These are phyloP conservation scores for Sinocyclocheilus rhinocerous DNA, from an alignment of 2,113 vertebrate genomes.

Conservation along the genomic window DNA sequence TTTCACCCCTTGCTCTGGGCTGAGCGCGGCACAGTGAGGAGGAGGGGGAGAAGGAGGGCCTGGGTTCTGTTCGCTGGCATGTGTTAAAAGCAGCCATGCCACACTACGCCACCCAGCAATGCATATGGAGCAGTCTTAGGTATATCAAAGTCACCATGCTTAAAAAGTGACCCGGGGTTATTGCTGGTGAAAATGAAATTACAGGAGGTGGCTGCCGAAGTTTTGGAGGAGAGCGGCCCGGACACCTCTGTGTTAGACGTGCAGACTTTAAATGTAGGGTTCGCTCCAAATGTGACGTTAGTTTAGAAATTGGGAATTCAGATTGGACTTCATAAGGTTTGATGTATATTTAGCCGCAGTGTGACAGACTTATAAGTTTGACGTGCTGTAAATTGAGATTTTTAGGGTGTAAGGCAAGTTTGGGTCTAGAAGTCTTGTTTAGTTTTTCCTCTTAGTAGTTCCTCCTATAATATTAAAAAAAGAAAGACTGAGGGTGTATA, in stretches of 20 bases:
- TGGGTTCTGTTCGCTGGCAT: conserved; percentile 50
- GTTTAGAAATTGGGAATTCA: conserved; percentile 49
- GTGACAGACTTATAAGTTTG: conserved; percentile 43
- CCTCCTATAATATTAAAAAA: background rate
- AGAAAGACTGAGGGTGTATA: too few relatives aligned
- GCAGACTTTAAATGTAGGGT: conserved; percentile 46
- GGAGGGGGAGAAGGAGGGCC: conserved; percentile 10
- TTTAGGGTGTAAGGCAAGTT: conserved; percentile 4
- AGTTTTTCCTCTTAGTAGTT: background rate
- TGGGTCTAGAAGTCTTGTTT: conserved; percentile 11
- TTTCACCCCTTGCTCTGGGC: conserved; percentile 60
- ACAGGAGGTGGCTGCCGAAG: conserved; percentile 69
- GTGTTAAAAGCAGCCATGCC: conserved; percentile 62
- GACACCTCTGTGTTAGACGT: conserved; percentile 41
- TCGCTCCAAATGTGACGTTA: conserved; percentile 48
- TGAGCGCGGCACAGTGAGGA: conserved; percentile 40
- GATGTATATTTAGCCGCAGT: conserved; percentile 47
- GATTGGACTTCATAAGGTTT: conserved; percentile 47
- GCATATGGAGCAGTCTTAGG: conserved; percentile 63
- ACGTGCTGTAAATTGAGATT: conserved; percentile 43
- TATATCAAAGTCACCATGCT: conserved; percentile 65
- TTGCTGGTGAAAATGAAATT: conserved; percentile 68
- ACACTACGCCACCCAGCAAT: conserved; percentile 51
- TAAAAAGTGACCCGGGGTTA: conserved; percentile 68
- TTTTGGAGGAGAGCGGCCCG: conserved; percentile 31